Conservation (phyloP, 2,888 invertebrate species). For the Lathronympha strigana region DNA sequence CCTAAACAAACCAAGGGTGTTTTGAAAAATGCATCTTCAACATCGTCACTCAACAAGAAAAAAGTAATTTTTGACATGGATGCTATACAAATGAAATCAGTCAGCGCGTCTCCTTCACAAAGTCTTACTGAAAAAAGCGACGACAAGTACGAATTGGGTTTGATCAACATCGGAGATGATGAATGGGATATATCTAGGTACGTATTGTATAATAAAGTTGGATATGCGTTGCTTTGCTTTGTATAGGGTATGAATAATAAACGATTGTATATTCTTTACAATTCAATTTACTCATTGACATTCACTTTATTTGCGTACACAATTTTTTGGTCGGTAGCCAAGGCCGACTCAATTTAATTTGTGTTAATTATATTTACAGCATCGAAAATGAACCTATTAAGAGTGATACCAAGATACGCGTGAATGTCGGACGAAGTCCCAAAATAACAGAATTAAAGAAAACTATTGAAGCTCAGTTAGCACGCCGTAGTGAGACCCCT, state of each 20-base stretch:
- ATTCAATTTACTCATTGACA: too few species aligned
- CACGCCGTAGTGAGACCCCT: slow-evolving; percentile 67
- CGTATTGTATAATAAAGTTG: slow-evolving; percentile 20
- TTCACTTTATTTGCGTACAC: too few species aligned
- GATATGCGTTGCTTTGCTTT: too few species aligned
- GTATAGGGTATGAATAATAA: too few species aligned
- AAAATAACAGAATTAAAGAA: slow-evolving; percentile 83
- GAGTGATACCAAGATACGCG: slow-evolving; percentile 66
- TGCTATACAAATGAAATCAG: slow-evolving; percentile 80
- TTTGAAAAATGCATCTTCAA: slow-evolving; percentile 83
- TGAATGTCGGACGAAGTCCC: slow-evolving; percentile 78
- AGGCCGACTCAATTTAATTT: not conserved
- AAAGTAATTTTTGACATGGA: slow-evolving; percentile 87
- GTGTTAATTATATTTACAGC: slow-evolving; percentile 57
- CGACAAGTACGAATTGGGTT: slow-evolving; percentile 69
- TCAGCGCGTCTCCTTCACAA: slow-evolving; percentile 81
- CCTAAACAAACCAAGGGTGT: slow-evolving; percentile 81
- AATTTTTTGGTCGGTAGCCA: too few species aligned
- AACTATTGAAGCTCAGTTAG: slow-evolving; percentile 83
- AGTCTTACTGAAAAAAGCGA: slow-evolving; percentile 74
- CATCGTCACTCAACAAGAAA: slow-evolving; percentile 84
- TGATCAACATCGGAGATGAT: slow-evolving; percentile 74
- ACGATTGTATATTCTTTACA: too few species aligned
- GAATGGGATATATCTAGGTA: slow-evolving; percentile 84
- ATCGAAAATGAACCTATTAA: slow-evolving; percentile 74